Conservation (phyloP, 2,888 invertebrate genomes). For the Drosophila prolongata region DNA sequence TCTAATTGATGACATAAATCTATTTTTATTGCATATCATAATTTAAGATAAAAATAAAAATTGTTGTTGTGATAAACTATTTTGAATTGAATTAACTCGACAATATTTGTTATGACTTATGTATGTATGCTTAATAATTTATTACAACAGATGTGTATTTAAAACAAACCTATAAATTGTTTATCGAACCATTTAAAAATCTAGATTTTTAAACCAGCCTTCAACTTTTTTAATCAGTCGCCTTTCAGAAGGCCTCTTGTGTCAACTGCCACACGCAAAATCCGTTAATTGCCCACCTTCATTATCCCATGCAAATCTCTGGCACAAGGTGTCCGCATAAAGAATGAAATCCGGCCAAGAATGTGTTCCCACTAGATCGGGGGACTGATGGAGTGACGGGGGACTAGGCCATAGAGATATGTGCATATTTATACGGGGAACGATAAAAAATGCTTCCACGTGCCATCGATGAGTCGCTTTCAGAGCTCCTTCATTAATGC, state of each 20-base stretch:
- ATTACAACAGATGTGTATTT: no score
- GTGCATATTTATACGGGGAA: conserved; percentile 68
- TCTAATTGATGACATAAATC: background rate
- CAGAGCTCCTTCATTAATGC: conserved; percentile 47
- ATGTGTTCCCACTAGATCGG: conserved; percentile 34
- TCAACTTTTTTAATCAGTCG: conserved; percentile 21
- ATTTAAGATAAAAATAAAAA: no score
- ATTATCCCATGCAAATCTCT: conserved; percentile 38
- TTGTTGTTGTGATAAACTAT: no score
- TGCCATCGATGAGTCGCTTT: conserved; percentile 57
- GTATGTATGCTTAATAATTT: no score
- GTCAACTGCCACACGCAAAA: conserved; percentile 33
- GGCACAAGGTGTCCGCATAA: conserved; percentile 39
- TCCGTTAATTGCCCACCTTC: conserved; percentile 29
- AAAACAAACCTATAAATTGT: no score
- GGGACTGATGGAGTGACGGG: conserved; percentile 11
- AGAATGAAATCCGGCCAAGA: conserved; percentile 42
- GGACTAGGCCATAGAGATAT: conserved; percentile 18
- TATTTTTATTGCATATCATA: background rate
- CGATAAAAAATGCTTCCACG: conserved; percentile 58
- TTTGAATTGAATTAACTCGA: no score
- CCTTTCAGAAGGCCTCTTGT: conserved; percentile 15
- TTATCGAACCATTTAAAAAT: background rate
- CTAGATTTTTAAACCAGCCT: background rate
- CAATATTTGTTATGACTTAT: no score